Evolutionary conservation across 2,113 vertebrate species (phyloP), one percentile per base, ranked within the genome.

Genomic region (Pongo abelii): DNA sequence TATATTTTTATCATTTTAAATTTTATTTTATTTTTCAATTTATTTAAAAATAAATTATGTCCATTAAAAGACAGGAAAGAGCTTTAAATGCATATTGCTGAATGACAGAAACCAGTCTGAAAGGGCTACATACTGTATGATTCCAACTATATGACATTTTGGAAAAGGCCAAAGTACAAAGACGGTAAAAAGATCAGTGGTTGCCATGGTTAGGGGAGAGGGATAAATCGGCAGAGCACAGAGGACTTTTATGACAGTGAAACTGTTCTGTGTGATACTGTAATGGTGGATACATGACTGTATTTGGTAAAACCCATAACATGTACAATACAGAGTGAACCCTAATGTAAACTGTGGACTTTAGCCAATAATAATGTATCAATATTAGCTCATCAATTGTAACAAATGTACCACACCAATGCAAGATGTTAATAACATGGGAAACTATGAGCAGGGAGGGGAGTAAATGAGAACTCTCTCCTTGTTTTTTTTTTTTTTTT

Each of bases 101-200:
- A 70, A 23, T 55, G 67, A 94, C 46, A 91, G 78, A 80, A 80
- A 46, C 18, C 30, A 48, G 57, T 43, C 84, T 85, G 30, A 67
- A 43, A 87, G n/a, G 50, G 27, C 9, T 57, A 30, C 9, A 0
- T 48, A 25, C 9, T 14, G 0, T 40, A 3, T 46, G 38, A 23
- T 50, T 85, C 38, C 69, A 87, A 55, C 18, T 38, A 3, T 6
- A 18, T 25, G 61, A 74, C 59, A 40, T 85, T 87, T 69, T 72
- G 48, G 67, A 92, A 94, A 95, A 92, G 72, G 48, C 35, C 46
- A 48, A 88, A 75, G 22, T 43, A 12, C 52, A 88, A 43, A 84
- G 55, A 32, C 50, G 38, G 57, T 22, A 40, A 75, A 92, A 93
- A 64, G 52, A 74, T 70, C 27, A 52, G 78, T 11, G 13, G 61